phyloP scores from a whole-genome alignment of 2,888 invertebrate species.

The Agriopis aurantiaria region DNA sequence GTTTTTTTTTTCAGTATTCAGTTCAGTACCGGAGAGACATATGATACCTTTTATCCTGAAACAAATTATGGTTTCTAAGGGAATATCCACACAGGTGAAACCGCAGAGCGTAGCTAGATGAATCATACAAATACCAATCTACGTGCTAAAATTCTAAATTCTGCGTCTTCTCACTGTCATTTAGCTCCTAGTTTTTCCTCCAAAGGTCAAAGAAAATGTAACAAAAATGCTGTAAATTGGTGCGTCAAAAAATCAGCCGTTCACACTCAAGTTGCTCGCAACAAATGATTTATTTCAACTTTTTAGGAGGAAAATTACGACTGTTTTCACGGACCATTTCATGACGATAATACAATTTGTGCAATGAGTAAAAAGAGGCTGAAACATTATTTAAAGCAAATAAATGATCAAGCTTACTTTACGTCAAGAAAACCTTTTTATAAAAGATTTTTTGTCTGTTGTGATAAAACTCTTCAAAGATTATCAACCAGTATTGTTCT shows the following conservation, averaged over 20 bases:
- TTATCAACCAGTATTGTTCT: background rate
- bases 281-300: constrained; percentile 40
- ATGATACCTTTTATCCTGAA: too few relatives aligned
- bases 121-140: background rate
- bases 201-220: background rate
- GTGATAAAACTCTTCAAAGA: background rate
- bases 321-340: constrained; percentile 42
- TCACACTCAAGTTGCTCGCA: constrained; percentile 33
- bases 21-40: too few relatives aligned
- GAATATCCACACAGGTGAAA: too few relatives aligned
- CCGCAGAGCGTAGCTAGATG: too few relatives aligned
- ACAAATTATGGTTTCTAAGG: too few relatives aligned
- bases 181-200: background rate
- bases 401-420: background rate
- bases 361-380: constrained; percentile 13
- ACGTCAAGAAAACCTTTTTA: background rate
- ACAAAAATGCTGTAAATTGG: constrained; percentile 5
- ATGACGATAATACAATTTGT: constrained; percentile 30
- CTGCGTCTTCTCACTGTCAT: background rate
- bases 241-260: constrained; percentile 23
- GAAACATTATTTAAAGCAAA: constrained; percentile 2
- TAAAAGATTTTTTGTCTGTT: background rate
- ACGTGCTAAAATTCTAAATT: background rate
- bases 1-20: too few relatives aligned
- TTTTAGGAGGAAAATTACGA: constrained; percentile 36